phyloP scores from a whole-genome alignment of 2,113 vertebrate genomes.

The Tetrax tetrax region DNA sequence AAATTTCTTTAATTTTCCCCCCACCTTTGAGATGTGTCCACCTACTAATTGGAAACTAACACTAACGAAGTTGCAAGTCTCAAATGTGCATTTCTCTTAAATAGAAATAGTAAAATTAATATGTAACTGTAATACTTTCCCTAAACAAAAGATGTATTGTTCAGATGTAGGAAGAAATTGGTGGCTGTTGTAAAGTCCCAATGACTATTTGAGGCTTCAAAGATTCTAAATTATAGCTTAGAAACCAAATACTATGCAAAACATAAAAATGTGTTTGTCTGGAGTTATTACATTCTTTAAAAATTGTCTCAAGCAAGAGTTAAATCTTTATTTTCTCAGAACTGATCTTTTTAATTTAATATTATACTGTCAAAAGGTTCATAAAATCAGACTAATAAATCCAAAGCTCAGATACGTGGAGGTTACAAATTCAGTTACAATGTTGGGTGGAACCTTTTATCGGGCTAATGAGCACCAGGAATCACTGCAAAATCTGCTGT shows the following conservation, averaged over 20 bases:
- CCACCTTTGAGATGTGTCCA: neutral
- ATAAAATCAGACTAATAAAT: neutral
- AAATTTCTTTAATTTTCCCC: neutral
- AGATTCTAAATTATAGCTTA: neutral
- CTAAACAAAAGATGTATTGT: neutral
- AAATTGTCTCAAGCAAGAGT: neutral
- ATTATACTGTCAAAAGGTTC: neutral
- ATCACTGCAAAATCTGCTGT: neutral
- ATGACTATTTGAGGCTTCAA: neutral
- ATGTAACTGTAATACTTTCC: accelerated
- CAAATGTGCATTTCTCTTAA: neutral
- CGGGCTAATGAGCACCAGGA: neutral
- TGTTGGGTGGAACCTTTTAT: neutral
- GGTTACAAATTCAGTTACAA: neutral
- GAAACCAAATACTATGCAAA: neutral
- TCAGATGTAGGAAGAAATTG: neutral
- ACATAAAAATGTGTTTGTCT: neutral
- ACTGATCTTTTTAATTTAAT: neutral
- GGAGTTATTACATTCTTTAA: neutral
- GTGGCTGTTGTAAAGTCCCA: neutral
- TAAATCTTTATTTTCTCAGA: no score
- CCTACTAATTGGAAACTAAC: neutral
- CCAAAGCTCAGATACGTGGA: neutral
- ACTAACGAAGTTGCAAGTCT: neutral
- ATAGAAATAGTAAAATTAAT: neutral